Conservation (phyloP, 1,140 invertebrate genomes). For the Zaprionus ghesquierei region DNA sequence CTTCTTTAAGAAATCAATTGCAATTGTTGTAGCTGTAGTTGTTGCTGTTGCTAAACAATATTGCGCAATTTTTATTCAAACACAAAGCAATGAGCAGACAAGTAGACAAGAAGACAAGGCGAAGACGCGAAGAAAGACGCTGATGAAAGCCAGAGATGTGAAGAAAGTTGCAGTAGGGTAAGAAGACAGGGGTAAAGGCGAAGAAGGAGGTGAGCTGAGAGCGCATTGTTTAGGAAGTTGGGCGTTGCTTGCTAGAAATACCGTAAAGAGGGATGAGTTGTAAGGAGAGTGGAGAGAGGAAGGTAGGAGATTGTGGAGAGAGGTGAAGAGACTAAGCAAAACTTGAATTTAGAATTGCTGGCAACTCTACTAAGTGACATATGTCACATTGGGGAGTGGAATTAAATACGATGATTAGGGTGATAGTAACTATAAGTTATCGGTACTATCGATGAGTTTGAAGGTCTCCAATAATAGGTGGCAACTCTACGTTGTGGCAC, state of each 20-base stretch:
- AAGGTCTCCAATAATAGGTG: too few relatives aligned
- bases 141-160: slow-evolving; percentile 3
- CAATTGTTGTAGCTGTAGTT: slow-evolving; percentile 57
- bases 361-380: background rate
- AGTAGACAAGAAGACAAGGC: slow-evolving; percentile 32
- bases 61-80: slow-evolving; percentile 78
- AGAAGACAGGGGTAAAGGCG: too few relatives aligned
- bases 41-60: slow-evolving; percentile 63
- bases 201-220: background rate
- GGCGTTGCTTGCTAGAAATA: slow-evolving; percentile 22
- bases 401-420: background rate
- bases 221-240: slow-evolving; percentile 11
- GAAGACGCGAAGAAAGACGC: slow-evolving; percentile 13
- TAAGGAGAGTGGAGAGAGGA: background rate
- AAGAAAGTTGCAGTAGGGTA: background rate
- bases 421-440: too few relatives aligned
- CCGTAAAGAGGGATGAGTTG: background rate
- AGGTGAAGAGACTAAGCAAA: slow-evolving; percentile 12
- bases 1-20: slow-evolving; percentile 69
- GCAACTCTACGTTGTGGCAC: too few relatives aligned
- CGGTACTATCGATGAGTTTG: background rate
- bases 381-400: too few relatives aligned
- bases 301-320: background rate
- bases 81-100: too few relatives aligned
- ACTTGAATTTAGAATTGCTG: slow-evolving; percentile 6